Conservation (phyloP, 2,113 vertebrate genomes). For the Eretmodus cyanostictus region DNA sequence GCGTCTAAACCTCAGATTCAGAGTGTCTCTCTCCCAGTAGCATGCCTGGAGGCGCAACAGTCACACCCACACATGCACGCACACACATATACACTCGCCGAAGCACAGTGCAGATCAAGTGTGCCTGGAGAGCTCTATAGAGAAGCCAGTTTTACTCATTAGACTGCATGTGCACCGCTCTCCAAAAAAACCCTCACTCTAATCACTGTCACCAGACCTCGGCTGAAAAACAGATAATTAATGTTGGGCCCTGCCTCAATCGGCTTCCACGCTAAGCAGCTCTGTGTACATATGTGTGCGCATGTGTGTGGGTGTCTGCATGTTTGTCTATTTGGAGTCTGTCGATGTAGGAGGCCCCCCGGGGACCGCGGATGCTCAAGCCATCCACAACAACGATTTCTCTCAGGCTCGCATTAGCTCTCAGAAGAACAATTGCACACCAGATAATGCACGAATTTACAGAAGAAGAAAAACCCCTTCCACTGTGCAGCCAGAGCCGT, state of each 20-base stretch:
- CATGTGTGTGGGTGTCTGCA: constrained; percentile 34
- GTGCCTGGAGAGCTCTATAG: constrained; percentile 58
- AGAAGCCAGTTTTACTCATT: constrained; percentile 59
- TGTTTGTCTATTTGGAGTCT: constrained; percentile 45
- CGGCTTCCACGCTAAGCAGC: constrained; percentile 61
- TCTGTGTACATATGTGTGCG: constrained; percentile 30
- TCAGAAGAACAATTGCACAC: constrained; percentile 22
- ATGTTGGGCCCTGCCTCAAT: constrained; percentile 56
- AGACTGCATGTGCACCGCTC: constrained; percentile 22
- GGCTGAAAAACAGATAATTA: constrained; percentile 62
- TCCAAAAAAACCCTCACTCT: constrained; percentile 36
- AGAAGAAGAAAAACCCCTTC: not conserved
- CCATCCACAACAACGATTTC: constrained; percentile 50
- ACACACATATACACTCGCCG: not conserved
- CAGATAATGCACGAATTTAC: not conserved
- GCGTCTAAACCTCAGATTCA: constrained; percentile 24
- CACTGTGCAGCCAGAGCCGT: not conserved
- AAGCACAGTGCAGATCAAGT: constrained; percentile 58
- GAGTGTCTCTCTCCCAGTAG: constrained; percentile 39
- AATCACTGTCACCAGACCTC: constrained; percentile 47
- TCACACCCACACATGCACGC: constrained; percentile 31
- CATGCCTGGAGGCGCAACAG: constrained; percentile 42
- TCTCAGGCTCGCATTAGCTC: constrained; percentile 22
- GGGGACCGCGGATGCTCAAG: constrained; percentile 38
- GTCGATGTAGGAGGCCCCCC: constrained; percentile 42